phyloP scores from a whole-genome alignment of 2,797 vertebrate species.

The Squalus acanthias region DNA sequence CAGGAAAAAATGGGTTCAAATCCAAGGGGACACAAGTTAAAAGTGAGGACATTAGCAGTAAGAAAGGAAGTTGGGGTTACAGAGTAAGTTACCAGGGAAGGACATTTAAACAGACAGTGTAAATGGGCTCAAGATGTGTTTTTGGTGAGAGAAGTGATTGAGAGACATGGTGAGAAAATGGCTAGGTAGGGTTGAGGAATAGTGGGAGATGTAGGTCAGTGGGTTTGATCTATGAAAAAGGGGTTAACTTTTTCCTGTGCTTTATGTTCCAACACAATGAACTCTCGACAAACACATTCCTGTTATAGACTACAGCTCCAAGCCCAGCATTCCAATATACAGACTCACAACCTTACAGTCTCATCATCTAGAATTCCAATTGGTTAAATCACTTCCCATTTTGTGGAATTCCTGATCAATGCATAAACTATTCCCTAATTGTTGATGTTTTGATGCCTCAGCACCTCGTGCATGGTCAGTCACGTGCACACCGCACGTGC shows the following conservation, averaged over 20 bases:
- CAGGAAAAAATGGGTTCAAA: neutral
- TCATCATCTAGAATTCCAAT: neutral
- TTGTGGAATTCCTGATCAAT: constrained; percentile 5
- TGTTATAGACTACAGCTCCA: neutral
- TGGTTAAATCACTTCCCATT: constrained; percentile 6
- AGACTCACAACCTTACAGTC: neutral
- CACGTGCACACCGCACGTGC: neutral
- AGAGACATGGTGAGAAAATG: neutral
- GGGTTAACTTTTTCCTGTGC: neutral
- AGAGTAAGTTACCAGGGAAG: neutral
- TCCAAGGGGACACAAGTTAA: neutral
- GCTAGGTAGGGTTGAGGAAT: neutral
- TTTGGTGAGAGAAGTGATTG: neutral
- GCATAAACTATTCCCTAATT: neutral
- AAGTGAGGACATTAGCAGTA: neutral
- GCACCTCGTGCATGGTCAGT: neutral
- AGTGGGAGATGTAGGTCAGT: neutral
- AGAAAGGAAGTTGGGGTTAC: neutral
- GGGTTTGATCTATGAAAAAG: neutral
- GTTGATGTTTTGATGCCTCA: neutral
- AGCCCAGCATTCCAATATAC: neutral
- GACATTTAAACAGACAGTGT: neutral
- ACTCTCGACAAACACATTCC: neutral
- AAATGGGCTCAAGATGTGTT: neutral
- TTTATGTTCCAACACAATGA: neutral